Evolutionary conservation across 2,113 vertebrate genomes (phyloP).

Genomic region (Synodontis membranacea): DNA sequence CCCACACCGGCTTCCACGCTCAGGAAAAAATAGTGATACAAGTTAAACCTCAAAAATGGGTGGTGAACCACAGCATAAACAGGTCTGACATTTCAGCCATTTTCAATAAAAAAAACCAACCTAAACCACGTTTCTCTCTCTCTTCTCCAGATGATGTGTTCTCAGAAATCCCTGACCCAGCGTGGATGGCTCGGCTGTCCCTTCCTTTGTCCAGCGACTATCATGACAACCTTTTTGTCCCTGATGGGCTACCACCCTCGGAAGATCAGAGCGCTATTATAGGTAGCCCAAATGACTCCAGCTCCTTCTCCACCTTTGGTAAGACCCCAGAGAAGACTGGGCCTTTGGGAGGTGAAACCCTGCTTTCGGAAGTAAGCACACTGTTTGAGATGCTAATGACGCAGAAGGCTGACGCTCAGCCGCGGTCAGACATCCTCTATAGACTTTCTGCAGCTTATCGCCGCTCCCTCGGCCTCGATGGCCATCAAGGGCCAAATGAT

Average conservation of each 20-base stretch:
- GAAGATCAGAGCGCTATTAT: slow-evolving; percentile 56
- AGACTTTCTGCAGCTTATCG: slow-evolving; percentile 82
- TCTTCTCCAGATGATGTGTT: slow-evolving; percentile 70
- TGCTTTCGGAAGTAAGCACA: slow-evolving; percentile 90
- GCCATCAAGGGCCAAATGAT: slow-evolving; percentile 44
- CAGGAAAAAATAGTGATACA: not conserved
- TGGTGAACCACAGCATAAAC: slow-evolving; percentile 8
- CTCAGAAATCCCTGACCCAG: slow-evolving; percentile 75
- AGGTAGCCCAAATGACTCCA: slow-evolving; percentile 67
- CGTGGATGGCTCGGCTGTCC: slow-evolving; percentile 88
- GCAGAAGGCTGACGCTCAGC: slow-evolving; percentile 78
- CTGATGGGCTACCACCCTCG: slow-evolving; percentile 60
- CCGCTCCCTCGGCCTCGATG: slow-evolving; percentile 78
- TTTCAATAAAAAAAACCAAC: not conserved
- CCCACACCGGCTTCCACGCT: not conserved
- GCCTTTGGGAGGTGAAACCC: slow-evolving; percentile 74
- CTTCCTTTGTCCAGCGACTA: slow-evolving; percentile 82
- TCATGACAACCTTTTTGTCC: slow-evolving; percentile 88
- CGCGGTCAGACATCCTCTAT: slow-evolving; percentile 78
- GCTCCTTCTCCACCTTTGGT: slow-evolving; percentile 90
- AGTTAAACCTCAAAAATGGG: not conserved
- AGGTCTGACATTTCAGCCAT: not conserved
- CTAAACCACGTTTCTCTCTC: not conserved
- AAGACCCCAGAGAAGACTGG: slow-evolving; percentile 74
- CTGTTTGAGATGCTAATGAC: slow-evolving; percentile 90